Conservation (phyloP, 1,140 invertebrate genomes). For the Steinernema feltiae region DNA sequence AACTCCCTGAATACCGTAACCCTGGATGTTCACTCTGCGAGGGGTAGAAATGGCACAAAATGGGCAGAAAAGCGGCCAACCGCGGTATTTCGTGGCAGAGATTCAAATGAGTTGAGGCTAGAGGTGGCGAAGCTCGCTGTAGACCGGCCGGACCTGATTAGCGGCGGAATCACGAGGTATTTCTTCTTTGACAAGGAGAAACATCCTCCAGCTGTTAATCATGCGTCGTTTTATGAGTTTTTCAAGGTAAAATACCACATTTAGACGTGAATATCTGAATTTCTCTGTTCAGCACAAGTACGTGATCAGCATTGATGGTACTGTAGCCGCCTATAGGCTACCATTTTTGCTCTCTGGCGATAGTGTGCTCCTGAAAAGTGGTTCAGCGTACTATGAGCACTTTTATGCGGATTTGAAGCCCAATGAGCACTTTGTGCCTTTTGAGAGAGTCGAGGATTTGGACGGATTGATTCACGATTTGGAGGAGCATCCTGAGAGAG, state of each 20-base stretch:
- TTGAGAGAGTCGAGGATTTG: constrained; percentile 72
- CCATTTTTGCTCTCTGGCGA: constrained; percentile 82
- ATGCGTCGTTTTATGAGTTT: constrained; percentile 86
- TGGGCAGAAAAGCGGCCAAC: constrained; percentile 73
- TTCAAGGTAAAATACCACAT: constrained; percentile 70
- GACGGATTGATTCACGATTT: constrained; percentile 75
- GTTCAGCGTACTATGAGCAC: constrained; percentile 86
- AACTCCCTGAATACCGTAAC: constrained; percentile 79
- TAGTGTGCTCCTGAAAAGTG: constrained; percentile 80
- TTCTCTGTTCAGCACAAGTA: constrained; percentile 76
- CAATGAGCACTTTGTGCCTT: constrained; percentile 75
- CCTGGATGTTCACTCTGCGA: constrained; percentile 23
- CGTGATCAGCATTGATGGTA: constrained; percentile 87
- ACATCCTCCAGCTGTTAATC: constrained; percentile 76
- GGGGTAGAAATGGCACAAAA: constrained; percentile 39
- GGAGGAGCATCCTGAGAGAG: constrained; percentile 67
- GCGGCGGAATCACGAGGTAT: constrained; percentile 88
- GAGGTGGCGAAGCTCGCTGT: constrained; percentile 74
- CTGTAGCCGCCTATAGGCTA: constrained; percentile 86
- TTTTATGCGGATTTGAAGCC: constrained; percentile 76
- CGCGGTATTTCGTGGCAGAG: constrained; percentile 84
- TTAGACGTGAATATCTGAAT: constrained; percentile 7
- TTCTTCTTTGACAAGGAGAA: constrained; percentile 82
- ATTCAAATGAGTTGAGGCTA: constrained; percentile 72
- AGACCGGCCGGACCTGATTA: constrained; percentile 73